Conservation (phyloP, 2,797 vertebrate species). For the Channa striata region DNA sequence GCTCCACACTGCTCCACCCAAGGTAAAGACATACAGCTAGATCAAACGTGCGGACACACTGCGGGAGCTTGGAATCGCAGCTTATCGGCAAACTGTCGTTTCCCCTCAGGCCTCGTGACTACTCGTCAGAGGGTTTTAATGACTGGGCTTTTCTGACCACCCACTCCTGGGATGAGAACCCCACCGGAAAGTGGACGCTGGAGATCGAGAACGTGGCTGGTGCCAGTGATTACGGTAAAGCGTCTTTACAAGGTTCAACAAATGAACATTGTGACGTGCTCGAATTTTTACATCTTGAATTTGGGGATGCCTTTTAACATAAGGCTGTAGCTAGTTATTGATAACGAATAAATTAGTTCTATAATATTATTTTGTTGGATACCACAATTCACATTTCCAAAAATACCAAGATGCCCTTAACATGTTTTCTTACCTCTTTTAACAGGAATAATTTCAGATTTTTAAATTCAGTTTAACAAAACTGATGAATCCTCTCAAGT, state of each 20-base stretch:
- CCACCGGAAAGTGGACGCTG: constrained; percentile 91
- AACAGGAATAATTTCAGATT: no score
- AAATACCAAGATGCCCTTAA: no score
- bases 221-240: constrained; percentile 84
- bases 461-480: no score
- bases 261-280: not conserved
- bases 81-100: constrained; percentile 13
- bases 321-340: not conserved
- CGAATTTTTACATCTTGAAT: not conserved
- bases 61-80: no score
- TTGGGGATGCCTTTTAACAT: not conserved
- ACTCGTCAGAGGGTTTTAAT: constrained; percentile 96
- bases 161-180: constrained; percentile 97
- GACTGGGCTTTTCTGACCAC: constrained; percentile 99
- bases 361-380: no score
- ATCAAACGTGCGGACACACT: not conserved
- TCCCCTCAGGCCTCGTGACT: constrained; percentile 91
- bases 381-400: no score
- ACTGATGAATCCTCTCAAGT: no score
- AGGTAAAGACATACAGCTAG: constrained; percentile 80
- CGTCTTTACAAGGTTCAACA: not conserved
- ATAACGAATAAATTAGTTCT: no score
- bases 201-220: constrained; percentile 91
- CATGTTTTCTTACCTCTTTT: no score
- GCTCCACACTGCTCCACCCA: constrained; percentile 93